Conservation (phyloP, 2,888 invertebrate genomes). For the Horisme vitalbata region DNA sequence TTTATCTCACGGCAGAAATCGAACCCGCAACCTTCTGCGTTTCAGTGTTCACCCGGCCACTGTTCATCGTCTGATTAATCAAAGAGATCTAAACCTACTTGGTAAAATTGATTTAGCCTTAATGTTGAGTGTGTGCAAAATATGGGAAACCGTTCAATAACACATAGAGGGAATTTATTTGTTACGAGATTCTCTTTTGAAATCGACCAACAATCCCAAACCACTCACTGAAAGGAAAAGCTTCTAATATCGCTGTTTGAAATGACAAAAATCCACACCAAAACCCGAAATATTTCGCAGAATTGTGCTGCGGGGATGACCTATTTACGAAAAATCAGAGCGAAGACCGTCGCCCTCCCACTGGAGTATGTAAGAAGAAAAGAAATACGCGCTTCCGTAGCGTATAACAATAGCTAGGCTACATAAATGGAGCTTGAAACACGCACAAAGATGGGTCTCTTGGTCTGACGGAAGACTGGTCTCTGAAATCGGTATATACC, state of each 20-base stretch:
- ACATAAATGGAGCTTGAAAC: conserved; percentile 17
- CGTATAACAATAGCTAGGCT: conserved; percentile 28
- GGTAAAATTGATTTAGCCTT: no score
- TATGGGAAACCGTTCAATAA: conserved; percentile 9
- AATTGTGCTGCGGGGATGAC: conserved; percentile 28
- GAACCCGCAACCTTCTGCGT: no score
- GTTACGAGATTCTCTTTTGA: conserved; percentile 10
- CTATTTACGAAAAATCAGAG: conserved; percentile 33
- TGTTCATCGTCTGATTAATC: no score
- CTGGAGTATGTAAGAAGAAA: no score
- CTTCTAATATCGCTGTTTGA: conserved; percentile 28
- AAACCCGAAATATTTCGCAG: conserved; percentile 26
- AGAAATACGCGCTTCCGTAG: conserved; percentile 24
- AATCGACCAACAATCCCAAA: conserved; percentile 22
- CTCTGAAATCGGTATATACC: no score
- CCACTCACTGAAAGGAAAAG: conserved; percentile 23
- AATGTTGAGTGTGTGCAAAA: no score
- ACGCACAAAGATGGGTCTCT: conserved; percentile 9
- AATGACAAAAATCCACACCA: conserved; percentile 22
- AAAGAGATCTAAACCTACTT: no score
- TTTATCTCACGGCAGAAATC: no score
- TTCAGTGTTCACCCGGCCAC: no score
- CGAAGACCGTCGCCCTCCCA: conserved; percentile 25
- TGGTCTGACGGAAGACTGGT: no score
- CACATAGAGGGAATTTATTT: conserved; percentile 14